These are phyloP conservation scores for Hydrochoerus hydrochaeris DNA, from an alignment of 2,113 vertebrate genomes.

Conservation along the genomic window DNA sequence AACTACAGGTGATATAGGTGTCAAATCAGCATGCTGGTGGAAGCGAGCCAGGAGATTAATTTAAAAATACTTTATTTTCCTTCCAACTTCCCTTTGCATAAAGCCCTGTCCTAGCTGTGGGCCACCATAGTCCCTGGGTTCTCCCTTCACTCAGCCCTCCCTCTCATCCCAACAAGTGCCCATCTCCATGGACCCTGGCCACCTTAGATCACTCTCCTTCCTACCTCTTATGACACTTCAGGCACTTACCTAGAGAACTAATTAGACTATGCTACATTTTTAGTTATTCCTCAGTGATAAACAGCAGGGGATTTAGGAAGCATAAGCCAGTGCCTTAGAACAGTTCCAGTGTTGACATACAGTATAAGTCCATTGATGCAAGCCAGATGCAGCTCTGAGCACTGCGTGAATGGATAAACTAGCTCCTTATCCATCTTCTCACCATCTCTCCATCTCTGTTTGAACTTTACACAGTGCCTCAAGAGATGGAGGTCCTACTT, in stretches of 20 bases:
- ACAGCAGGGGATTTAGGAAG: background rate
- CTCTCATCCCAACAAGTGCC: background rate
- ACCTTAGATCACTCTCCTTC: background rate
- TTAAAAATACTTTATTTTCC: background rate
- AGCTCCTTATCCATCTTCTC: background rate
- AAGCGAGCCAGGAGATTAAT: background rate
- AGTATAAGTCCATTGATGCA: background rate
- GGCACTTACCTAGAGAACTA: background rate
- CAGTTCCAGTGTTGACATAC: background rate
- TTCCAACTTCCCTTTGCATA: background rate
- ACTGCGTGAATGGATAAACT: background rate
- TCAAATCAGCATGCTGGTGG: background rate
- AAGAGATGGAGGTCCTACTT: background rate
- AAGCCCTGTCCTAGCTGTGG: background rate
- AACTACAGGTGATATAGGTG: background rate
- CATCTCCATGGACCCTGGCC: background rate
- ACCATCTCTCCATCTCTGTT: background rate
- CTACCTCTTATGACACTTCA: background rate
- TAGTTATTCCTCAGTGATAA: conserved; percentile 39
- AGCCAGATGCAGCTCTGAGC: background rate
- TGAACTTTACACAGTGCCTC: background rate
- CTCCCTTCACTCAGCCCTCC: background rate
- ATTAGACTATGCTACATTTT: background rate
- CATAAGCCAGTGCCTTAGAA: background rate
- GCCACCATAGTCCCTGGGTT: background rate